These are phyloP conservation scores for Argynnis bischoffii DNA, from an alignment of 2,888 invertebrate species.

Conservation along the genomic window DNA sequence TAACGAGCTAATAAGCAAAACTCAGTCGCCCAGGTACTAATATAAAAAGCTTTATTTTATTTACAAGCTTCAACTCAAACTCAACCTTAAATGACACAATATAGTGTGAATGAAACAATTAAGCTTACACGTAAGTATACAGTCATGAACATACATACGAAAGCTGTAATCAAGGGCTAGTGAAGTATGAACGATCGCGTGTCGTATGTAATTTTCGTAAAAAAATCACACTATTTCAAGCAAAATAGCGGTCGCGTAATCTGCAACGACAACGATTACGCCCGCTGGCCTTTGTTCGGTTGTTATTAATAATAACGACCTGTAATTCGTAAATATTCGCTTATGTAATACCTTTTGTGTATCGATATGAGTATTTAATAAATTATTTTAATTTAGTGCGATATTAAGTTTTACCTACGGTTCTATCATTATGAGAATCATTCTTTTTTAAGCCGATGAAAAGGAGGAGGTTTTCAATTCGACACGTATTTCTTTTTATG, in stretches of 20 bases:
- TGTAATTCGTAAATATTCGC: conserved; percentile 38
- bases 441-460: too few relatives aligned
- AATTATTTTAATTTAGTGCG: too few relatives aligned
- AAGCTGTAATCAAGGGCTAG: conserved; percentile 5
- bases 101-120: conserved; percentile 4
- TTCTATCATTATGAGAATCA: too few relatives aligned
- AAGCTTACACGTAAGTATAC: conserved; percentile 5
- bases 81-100: background rate
- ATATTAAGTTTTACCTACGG: too few relatives aligned
- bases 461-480: too few relatives aligned
- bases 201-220: conserved; percentile 19
- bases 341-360: conserved; percentile 6
- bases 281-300: conserved; percentile 17
- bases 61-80: background rate
- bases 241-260: conserved; percentile 10
- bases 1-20: too few relatives aligned
- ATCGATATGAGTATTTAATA: too few relatives aligned
- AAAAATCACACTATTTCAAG: conserved; percentile 15
- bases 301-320: conserved; percentile 35
- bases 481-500: too few relatives aligned
- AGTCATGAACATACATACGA: background rate
- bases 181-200: conserved; percentile 12
- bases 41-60: background rate
- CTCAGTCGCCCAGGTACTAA: too few relatives aligned
- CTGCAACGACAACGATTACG: conserved; percentile 17